Percentiles rank a stretch among this genome's conserved stretches.
Conservation (phyloP, 2,888 invertebrate genomes). For the Timandra comae region DNA sequence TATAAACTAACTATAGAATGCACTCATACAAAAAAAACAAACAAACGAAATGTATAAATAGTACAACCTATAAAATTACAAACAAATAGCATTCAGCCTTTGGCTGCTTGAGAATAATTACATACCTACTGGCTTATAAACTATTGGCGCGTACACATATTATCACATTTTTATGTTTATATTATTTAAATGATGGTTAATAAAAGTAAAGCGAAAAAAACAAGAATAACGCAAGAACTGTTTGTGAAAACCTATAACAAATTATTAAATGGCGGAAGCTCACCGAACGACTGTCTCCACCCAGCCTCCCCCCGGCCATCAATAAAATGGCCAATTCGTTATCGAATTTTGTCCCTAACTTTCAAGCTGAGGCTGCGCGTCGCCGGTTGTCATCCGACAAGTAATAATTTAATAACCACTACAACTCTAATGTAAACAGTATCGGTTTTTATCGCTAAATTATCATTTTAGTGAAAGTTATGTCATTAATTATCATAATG, state of each 20-base stretch:
- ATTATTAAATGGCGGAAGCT: conserved; percentile 70
- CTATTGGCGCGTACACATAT: too few relatives aligned
- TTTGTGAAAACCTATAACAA: conserved; percentile 36
- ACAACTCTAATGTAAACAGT: conserved; percentile 63
- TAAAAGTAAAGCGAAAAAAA: conserved; percentile 41
- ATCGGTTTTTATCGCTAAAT: conserved; percentile 44
- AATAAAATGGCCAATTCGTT: conserved; percentile 78
- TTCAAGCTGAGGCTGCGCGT: conserved; percentile 66
- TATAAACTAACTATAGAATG: too few relatives aligned
- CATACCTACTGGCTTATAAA: too few relatives aligned
- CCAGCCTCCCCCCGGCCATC: conserved; percentile 74
- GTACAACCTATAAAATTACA: too few relatives aligned
- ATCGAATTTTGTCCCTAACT: conserved; percentile 73
- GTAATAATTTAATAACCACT: conserved; percentile 60
- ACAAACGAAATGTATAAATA: too few relatives aligned
- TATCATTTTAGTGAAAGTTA: conserved; percentile 62
- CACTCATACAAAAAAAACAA: too few relatives aligned
- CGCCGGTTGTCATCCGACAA: conserved; percentile 67
- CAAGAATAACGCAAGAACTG: conserved; percentile 43
- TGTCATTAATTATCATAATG: conserved; percentile 61
- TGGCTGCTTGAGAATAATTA: too few relatives aligned
- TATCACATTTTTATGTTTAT: too few relatives aligned
- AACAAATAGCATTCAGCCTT: too few relatives aligned
- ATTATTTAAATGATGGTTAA: too few relatives aligned
- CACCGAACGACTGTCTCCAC: conserved; percentile 65